Evolutionary conservation across 2,113 vertebrate genomes (phyloP).

Genomic region (Rutilus rutilus): DNA sequence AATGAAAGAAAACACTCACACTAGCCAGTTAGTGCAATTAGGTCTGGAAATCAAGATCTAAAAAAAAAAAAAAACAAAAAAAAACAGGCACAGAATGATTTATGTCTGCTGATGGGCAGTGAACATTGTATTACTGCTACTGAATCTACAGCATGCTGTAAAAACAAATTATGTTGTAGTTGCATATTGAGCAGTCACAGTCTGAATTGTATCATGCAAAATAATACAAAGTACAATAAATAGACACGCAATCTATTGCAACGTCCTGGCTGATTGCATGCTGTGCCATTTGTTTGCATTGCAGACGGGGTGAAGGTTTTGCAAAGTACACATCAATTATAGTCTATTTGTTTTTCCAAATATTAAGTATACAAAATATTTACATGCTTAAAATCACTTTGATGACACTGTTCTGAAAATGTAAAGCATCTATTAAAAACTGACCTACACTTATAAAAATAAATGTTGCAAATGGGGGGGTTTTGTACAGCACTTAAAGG

Average conservation of each 20-base stretch:
- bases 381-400: slow-evolving; percentile 3
- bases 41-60: slow-evolving; percentile 25
- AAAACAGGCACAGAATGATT: not conserved
- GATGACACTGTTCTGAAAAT: not conserved
- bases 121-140: not conserved
- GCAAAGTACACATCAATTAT: slow-evolving; percentile 3
- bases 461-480: not conserved
- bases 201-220: not conserved
- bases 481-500: not conserved
- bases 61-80: not conserved
- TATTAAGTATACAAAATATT: not conserved
- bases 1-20: slow-evolving; percentile 39
- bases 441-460: not conserved
- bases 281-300: not conserved
- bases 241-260: not conserved
- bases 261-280: not conserved
- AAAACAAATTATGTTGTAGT: not conserved
- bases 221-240: slow-evolving; percentile 18
- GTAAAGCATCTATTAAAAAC: not conserved
- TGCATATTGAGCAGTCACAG: not conserved
- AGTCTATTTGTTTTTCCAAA: not conserved
- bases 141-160: slow-evolving; percentile 4
- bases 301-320: not conserved
- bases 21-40: slow-evolving; percentile 21
- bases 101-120: not conserved